Conservation (phyloP, 2,888 invertebrate species). For the Leptinotarsa haldemani region DNA sequence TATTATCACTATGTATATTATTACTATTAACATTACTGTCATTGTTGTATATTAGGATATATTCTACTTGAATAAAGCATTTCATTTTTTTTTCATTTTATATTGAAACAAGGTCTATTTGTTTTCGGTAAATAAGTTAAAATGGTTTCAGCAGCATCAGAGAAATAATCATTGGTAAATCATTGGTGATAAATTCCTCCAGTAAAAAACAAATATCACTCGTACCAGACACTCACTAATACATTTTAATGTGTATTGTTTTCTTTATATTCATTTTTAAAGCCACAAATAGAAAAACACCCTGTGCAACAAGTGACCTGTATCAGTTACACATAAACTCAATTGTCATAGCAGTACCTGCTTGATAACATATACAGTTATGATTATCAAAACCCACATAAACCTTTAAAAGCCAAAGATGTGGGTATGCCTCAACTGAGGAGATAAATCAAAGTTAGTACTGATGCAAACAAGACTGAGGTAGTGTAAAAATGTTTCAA, state of each 20-base stretch:
- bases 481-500: slow-evolving; percentile 54
- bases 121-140: no score
- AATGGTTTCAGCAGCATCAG: no score
- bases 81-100: no score
- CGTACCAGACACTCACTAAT: no score
- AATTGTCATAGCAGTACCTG: slow-evolving; percentile 30
- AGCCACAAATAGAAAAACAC: neutral
- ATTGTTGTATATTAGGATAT: no score
- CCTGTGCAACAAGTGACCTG: slow-evolving; percentile 31
- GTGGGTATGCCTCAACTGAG: slow-evolving; percentile 30
- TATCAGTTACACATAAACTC: slow-evolving; percentile 23
- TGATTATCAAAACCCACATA: slow-evolving; percentile 37
- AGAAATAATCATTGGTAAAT: no score
- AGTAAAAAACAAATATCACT: no score
- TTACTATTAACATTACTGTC: no score
- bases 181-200: no score
- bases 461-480: slow-evolving; percentile 24
- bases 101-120: no score
- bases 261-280: neutral
- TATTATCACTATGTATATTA: no score
- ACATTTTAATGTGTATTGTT: neutral
- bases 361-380: slow-evolving; percentile 39
- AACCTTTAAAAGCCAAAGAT: slow-evolving; percentile 27
- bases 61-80: no score
- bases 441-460: slow-evolving; percentile 18